Percentiles rank a stretch among this genome's conserved stretches.
phyloP scores from a whole-genome alignment of 2,797 vertebrate genomes.

The Graptemys geographica region DNA sequence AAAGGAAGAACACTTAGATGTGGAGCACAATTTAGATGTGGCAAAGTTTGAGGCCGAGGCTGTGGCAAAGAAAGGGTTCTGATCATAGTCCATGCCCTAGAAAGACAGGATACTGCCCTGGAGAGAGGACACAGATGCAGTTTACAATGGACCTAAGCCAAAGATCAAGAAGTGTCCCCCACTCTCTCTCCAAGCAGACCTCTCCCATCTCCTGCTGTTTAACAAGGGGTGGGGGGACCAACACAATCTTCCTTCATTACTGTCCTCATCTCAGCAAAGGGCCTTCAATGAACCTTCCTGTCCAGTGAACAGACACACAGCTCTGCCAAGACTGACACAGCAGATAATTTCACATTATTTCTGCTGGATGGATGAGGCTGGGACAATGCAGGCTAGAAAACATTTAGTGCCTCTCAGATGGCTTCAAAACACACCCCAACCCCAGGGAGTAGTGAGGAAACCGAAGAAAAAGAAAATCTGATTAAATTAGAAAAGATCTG shows the following conservation, averaged over 20 bases:
- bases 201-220: not conserved
- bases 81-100: not conserved
- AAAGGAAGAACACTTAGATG: not conserved
- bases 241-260: not conserved
- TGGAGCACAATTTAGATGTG: not conserved
- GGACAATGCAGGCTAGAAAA: too few species aligned
- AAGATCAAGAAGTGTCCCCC: not conserved
- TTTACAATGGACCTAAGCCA: not conserved
- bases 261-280: not conserved
- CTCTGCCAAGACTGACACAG: not conserved
- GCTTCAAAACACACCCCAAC: not conserved
- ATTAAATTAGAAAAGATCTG: constrained; percentile 4
- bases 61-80: not conserved
- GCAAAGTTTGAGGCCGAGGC: not conserved
- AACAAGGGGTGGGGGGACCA: not conserved
- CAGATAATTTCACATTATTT: not conserved
- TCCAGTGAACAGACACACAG: not conserved
- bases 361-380: not conserved
- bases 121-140: not conserved
- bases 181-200: not conserved
- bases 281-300: not conserved
- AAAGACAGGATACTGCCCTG: not conserved
- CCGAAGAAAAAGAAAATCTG: not conserved
- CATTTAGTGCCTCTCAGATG: fast-evolving
- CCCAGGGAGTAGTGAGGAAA: not conserved